Base-by-base conservation (phyloP, 1,140 invertebrate genomes). In the Dreissena polymorpha region DNA sequence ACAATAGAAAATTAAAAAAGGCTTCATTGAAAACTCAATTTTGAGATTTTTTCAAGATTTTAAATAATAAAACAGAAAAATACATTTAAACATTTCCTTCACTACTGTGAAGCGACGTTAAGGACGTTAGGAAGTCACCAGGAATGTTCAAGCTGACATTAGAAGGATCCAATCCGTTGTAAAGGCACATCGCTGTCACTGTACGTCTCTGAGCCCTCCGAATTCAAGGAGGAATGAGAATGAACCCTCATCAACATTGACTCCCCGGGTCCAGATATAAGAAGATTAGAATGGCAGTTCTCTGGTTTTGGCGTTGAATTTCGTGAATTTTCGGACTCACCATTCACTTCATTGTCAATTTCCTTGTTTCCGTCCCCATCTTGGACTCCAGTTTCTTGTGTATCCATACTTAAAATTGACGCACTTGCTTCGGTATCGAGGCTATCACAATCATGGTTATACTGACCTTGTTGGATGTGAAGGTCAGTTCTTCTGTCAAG, bases 221-320 rank as follows among this genome's bases (percentile, higher is more conserved):
- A 72, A 29, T 64, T 55, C 29, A 82, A 60, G 18, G 79, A 82
- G 50, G 53, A 51, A 10, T 64, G 67, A 5, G 78, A 80, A 39
- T 21, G 49, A n/a, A 0, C 21, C 39, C 25, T 7, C 49, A 27
- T 60, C 8, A 80, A 16, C 18, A n/a, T 27, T n/a, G 12, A n/a
- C 39, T 27, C 57, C 55, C 27, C 53, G 10, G 78, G 65, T 6
- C 29, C 69, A 18, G 68, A 72, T 80, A 80, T 80, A 51, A 80
- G 63, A 49, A 55, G 13, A 51, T 80, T 80, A n/a, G 51, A 39
- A 72, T 72, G 69, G 57, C 50, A 49, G 65, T 18, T 80, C 27
- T 80, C 78, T 25, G 78, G 78, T 74, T 82, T 82, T 29, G 79
- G 79, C 21, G 79, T 73, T 27, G 79, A 82, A 72, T 74, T 82